Evolutionary conservation across 2,888 invertebrate species (phyloP), one percentile per base, ranked within the genome.

Genomic region (Oithona nana): DNA sequence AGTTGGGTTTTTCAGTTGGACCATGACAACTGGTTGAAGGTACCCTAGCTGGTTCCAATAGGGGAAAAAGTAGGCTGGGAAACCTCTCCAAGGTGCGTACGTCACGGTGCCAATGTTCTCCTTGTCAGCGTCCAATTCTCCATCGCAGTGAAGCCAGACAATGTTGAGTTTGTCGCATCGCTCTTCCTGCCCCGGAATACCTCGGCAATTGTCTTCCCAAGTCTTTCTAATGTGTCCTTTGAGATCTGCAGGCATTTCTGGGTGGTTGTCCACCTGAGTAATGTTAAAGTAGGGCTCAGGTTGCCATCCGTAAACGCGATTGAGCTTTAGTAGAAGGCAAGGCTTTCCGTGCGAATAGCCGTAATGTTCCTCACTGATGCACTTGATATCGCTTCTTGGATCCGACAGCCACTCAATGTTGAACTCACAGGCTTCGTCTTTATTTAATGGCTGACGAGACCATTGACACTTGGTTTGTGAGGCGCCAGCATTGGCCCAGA

Each of bases 251-350:
- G 61, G 61, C 52, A 61, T 61, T 4, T 48, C 49, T 13, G 61
- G 30, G 54, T 61, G 61, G 20, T 61, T 55, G 11, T 31, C 72
- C 1, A 70, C 66, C 30, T 69, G 68, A 13, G 66, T 67, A 8
- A 61, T 62, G 4, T 68, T 66, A 64, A 69, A 65, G 65, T 69
- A 65, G 65, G 68, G 65, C 31, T 68, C 66, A 0, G 74, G 74
- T 48, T 66, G 65, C 73, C 73, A 74, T 52, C 69, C 69, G 64
- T 68, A 72, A 26, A 73, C 70, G 68, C 70, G 74, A 69, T 78
- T 79, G 64, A 79, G 67, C 64, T 77, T 77, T 57, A 78, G 69
- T 29, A 77, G 68, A 50, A 79, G 70, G 67, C 78, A 78, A 4
- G 78, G 78, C 69, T 74, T 70, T 49, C 76, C 76, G 62, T 71